Evolutionary conservation across 2,113 vertebrate genomes (phyloP), one percentile per base, ranked within the genome.

Genomic region (Uria aalge): DNA sequence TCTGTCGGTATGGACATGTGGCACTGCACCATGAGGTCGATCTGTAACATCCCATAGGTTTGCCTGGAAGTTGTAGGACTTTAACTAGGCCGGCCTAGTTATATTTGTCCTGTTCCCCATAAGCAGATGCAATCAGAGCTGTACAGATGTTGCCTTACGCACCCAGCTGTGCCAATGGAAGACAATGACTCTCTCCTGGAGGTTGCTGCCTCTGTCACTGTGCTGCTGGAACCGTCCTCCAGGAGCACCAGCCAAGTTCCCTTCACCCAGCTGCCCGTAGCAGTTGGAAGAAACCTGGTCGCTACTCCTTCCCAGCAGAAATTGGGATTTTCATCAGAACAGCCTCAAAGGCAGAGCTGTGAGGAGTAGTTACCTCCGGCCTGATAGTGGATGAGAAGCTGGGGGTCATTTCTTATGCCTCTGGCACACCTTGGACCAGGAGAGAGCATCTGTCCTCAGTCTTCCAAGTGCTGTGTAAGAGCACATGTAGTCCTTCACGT

Each of bases 121-220:
- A 8, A 38, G 45, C 69, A 80, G 76, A 45, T 75, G 64, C 38
- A 41, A 1, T 29, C 50, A 60, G 68, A 77, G 24, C 59, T 66
- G 50, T 87, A 12, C 80, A 93, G 95, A 92, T 96, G 87, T 83
- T 96, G 68, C 12, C 36, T 48, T 43, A 11, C 0, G 0, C 72
- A 62, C 50, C 89, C 93, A 91, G 72, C 76, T 74, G 92, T 96
- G 77, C 76, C 73, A 55, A 0, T 45, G 73, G 81, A 63, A 77
- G 73, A 21, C 2, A 6, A 26, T 24, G 9, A 40, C 32, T 91
- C 48, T 64, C 57, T 72, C 43, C 56, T 60, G 34, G 45, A 69
- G 59, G 63, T 43, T 83, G 21, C 71, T 73, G 24, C 59, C 41
- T 81, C 75, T 47, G 2, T 86, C 40, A 6, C 32, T 41, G 47